Evolutionary conservation across 2,888 invertebrate genomes (phyloP).

Genomic region (Leptothorax acervorum): DNA sequence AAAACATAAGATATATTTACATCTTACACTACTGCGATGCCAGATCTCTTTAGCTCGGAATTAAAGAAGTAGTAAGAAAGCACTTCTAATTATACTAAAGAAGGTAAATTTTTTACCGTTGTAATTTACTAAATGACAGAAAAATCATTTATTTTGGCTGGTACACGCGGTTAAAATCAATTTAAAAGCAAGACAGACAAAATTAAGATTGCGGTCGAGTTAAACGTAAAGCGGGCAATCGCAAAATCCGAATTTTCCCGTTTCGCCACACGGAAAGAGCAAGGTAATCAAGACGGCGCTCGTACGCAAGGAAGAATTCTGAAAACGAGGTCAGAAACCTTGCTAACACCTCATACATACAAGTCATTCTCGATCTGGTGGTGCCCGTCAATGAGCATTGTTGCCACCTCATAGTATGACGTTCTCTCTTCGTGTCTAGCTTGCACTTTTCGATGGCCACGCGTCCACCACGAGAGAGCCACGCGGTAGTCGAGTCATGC

Average conservation of each 20-base stretch:
- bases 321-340: conserved; percentile 79
- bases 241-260: conserved; percentile 7
- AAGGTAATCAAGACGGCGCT: conserved; percentile 29
- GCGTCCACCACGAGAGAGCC: conserved; percentile 67
- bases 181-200: neutral
- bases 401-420: conserved; percentile 85
- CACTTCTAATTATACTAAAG: neutral
- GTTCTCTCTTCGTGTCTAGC: conserved; percentile 80
- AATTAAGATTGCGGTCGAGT: neutral
- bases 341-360: conserved; percentile 74
- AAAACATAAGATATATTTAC: neutral
- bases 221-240: neutral
- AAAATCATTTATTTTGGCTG: neutral
- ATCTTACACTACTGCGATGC: neutral
- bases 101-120: neutral
- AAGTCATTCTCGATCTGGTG: conserved; percentile 79
- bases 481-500: conserved; percentile 80
- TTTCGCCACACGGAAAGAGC: neutral
- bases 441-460: conserved; percentile 81
- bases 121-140: neutral
- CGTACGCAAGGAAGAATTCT: conserved; percentile 54
- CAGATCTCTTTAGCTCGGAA: neutral
- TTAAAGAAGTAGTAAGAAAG: neutral
- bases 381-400: conserved; percentile 81
- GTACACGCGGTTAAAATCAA: neutral